Evolutionary conservation across 2,888 invertebrate genomes (phyloP), one percentile per base, ranked within the genome.

Genomic region (Latheticus oryzae): DNA sequence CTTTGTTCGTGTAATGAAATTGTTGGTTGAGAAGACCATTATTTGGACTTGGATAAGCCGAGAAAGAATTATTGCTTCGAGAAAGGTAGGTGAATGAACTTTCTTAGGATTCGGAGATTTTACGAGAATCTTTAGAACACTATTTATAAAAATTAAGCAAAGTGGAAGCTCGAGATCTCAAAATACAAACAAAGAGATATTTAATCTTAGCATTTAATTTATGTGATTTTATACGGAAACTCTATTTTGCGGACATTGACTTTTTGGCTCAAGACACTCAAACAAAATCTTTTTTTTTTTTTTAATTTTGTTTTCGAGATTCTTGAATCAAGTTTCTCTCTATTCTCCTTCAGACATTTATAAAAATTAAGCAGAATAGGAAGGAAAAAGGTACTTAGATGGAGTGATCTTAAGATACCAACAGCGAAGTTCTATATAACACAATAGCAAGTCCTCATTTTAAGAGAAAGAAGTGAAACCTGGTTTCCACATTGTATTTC

Each of bases 301-400:
- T n/a, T n/a, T n/a, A n/a, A n/a, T n/a, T n/a, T n/a, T n/a, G n/a
- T n/a, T n/a, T n/a, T n/a, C n/a, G n/a, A n/a, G n/a, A n/a, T n/a
- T n/a, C n/a, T n/a, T n/a, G n/a, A n/a, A n/a, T n/a, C n/a, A n/a
- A n/a, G n/a, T n/a, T n/a, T n/a, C n/a, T n/a, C n/a, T n/a, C n/a
- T n/a, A n/a, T n/a, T n/a, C n/a, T n/a, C n/a, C n/a, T n/a, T n/a
- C n/a, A n/a, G 13, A 21, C 40, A 51, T 51, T 51, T 19, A 51
- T 51, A 51, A 40, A 51, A 51, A 51, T 51, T 51, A 51, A 51
- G 12, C 11, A 32, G 32, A 38, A 21, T 19, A 51, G 24, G 38
- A 51, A 12, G 17, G 40, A 12, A 40, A 19, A 13, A 33, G n/a
- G 17, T 19, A 13, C 19, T 50, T 23, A 50, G 28, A 21, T 51